These are phyloP conservation scores for Heliconius erato DNA, from an alignment of 2,888 invertebrate genomes.

Conservation along the genomic window DNA sequence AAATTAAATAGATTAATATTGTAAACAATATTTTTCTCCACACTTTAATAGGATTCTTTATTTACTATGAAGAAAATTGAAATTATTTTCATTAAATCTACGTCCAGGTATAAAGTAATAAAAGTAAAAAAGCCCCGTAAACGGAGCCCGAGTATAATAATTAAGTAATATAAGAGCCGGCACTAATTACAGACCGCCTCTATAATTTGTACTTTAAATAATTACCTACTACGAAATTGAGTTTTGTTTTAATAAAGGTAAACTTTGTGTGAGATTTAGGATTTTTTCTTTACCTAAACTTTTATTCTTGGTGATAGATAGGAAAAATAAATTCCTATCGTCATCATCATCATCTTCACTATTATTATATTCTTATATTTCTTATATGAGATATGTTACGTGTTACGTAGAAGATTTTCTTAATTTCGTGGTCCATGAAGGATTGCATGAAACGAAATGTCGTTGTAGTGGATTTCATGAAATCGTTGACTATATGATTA, in stretches of 20 bases:
- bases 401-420: too few species aligned
- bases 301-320: too few species aligned
- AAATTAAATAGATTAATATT: neutral
- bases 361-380: too few species aligned
- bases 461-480: too few species aligned
- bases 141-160: constrained; percentile 39
- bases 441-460: too few species aligned
- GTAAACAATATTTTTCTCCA: neutral
- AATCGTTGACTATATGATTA: too few species aligned
- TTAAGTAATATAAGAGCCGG: constrained; percentile 40
- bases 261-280: neutral
- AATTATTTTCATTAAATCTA: constrained; percentile 11
- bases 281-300: neutral
- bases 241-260: constrained; percentile 12
- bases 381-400: too few species aligned
- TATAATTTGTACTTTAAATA: constrained; percentile 34
- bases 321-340: too few species aligned
- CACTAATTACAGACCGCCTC: constrained; percentile 41
- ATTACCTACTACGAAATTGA: constrained; percentile 31
- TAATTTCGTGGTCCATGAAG: too few species aligned
- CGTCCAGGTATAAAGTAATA: constrained; percentile 35
- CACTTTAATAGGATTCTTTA: neutral
- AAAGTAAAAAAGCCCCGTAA: constrained; percentile 23
- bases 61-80: constrained; percentile 12
- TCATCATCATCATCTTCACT: too few species aligned